Conservation (phyloP, 2,888 invertebrate species). For the Seira sanloemensis region DNA sequence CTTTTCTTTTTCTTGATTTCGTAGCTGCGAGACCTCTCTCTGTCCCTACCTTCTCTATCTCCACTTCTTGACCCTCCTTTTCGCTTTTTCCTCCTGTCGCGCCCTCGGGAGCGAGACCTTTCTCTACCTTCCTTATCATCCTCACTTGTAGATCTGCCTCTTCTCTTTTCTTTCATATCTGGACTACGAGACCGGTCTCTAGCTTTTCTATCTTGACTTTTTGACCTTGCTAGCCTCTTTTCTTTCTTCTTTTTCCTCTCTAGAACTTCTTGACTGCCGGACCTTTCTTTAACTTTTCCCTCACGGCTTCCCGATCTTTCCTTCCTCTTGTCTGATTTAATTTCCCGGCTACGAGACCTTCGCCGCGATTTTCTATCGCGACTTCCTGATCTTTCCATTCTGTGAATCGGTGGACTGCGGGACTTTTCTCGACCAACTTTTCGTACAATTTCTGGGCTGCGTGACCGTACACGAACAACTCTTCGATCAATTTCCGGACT, state of each 20-base stretch:
- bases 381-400: not conserved
- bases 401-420: not conserved
- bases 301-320: not conserved
- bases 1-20: not conserved
- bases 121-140: not conserved
- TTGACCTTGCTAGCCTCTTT: not conserved
- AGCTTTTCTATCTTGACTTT: not conserved
- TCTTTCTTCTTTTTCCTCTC: not conserved
- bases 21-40: not conserved
- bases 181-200: not conserved
- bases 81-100: not conserved
- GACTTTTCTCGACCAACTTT: conserved; percentile 62
- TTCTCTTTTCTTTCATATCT: not conserved
- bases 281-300: not conserved
- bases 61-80: conserved; percentile 19
- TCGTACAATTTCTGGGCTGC: not conserved
- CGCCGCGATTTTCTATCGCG: not conserved
- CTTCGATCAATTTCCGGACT: not conserved
- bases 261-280: too few relatives aligned
- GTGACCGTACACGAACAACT: not conserved
- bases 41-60: not conserved
- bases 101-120: conserved; percentile 3
- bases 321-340: not conserved
- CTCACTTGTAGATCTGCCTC: not conserved
- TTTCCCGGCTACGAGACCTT: conserved; percentile 12